These are phyloP conservation scores for Bedellia somnulentella DNA, from an alignment of 2,888 invertebrate species.

Conservation along the genomic window DNA sequence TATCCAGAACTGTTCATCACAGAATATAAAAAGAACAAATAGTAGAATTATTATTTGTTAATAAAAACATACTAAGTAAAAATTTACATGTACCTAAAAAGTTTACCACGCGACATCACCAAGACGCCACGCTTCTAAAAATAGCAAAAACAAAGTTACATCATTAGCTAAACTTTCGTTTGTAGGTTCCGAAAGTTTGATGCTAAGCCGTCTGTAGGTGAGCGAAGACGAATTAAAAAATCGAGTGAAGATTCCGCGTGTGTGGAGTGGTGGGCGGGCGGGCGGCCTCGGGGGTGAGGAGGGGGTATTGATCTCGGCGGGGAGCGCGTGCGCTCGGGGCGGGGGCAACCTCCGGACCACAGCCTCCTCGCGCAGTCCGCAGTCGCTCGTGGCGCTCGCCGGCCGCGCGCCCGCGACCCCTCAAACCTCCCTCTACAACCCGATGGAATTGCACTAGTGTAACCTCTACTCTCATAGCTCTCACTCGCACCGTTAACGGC, in stretches of 20 bases:
- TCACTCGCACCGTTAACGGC: no score
- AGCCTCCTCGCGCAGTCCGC: conserved; percentile 44
- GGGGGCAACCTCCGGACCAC: conserved; percentile 17
- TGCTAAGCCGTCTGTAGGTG: conserved; percentile 17
- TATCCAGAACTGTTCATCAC: no score
- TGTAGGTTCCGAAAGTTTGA: conserved; percentile 18
- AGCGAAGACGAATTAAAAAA: conserved; percentile 21
- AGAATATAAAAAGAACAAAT: no score
- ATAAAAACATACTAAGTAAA: no score
- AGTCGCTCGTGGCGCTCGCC: conserved; percentile 44
- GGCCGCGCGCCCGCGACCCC: conserved; percentile 28
- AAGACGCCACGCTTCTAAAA: no score
- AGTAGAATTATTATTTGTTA: no score
- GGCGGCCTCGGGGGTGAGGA: conserved; percentile 31
- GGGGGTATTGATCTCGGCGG: conserved; percentile 52
- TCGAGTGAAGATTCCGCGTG: conserved; percentile 19
- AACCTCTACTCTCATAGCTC: no score
- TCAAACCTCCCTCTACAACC: conserved; percentile 14
- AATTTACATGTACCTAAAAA: no score
- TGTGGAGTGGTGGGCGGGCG: conserved; percentile 29
- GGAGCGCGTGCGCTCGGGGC: conserved; percentile 25
- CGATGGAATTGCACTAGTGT: conserved; percentile 41
- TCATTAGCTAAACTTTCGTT: conserved; percentile 14
- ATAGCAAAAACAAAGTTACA: no score
- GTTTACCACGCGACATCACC: no score